Conservation (phyloP, 2,113 vertebrate species). For the Phylloscopus whistleri region DNA sequence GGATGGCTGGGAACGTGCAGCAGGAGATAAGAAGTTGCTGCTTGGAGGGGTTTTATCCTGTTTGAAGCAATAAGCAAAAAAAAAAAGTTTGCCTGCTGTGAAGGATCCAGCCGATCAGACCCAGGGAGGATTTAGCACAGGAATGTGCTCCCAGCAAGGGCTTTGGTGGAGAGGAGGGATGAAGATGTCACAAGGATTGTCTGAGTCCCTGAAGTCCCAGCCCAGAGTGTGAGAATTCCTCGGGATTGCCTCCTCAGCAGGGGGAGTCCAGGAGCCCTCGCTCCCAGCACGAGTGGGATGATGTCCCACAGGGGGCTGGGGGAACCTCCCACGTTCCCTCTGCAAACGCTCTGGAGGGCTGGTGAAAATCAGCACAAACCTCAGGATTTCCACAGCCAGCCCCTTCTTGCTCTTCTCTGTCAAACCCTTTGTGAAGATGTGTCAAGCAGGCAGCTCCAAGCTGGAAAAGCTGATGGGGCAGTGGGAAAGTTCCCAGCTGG, state of each 20-base stretch:
- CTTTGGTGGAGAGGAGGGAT: background rate
- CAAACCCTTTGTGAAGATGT: rapidly evolving
- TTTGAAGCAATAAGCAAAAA: background rate
- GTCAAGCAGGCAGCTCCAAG: background rate
- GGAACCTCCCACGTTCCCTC: background rate
- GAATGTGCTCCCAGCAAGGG: background rate
- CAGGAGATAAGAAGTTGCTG: background rate
- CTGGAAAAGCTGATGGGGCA: background rate
- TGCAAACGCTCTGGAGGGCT: background rate
- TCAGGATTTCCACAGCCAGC: rapidly evolving
- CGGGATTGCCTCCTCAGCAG: background rate
- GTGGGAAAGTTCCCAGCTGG: background rate
- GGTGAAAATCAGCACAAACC: background rate
- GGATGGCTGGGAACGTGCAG: background rate
- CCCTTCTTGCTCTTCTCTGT: background rate
- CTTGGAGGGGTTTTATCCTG: background rate
- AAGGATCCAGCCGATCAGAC: background rate
- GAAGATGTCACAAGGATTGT: background rate
- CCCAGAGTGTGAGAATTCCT: background rate
- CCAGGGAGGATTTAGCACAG: background rate
- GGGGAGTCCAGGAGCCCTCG: background rate
- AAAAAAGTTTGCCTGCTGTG: background rate
- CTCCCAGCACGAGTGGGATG: background rate
- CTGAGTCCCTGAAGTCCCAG: no score
- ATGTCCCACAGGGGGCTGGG: background rate